Percentiles rank a stretch among this genome's conserved stretches.
Conservation (phyloP, 92 coral and sea anemone species). For the Plumapathes pennacea region DNA sequence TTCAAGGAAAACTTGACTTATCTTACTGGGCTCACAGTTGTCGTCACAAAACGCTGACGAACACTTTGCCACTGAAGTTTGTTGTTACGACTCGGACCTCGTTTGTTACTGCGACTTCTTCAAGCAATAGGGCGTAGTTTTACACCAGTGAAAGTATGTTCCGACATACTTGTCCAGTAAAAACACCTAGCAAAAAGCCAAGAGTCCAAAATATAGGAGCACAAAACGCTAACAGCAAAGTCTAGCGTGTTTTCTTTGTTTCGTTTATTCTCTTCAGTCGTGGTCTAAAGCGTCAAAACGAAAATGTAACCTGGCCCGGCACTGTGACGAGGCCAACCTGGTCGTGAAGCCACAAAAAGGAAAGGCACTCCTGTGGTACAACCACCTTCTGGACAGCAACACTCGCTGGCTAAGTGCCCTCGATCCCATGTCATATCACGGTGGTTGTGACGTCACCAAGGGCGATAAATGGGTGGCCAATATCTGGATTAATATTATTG, state of each 20-base stretch:
- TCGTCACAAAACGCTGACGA: too few species aligned
- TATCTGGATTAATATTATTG: conserved; percentile 80
- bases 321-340: conserved; percentile 77
- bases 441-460: conserved; percentile 77
- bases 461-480: conserved; percentile 96
- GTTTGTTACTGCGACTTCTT: too few species aligned
- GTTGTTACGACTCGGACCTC: too few species aligned
- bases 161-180: too few species aligned
- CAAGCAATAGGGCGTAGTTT: too few species aligned
- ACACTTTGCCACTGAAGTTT: too few species aligned
- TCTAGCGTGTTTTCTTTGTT: background rate
- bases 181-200: too few species aligned
- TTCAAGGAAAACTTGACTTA: too few species aligned
- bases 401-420: conserved; percentile 78
- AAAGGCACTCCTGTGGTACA: conserved; percentile 87
- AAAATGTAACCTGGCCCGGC: conserved; percentile 81
- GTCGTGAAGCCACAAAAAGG: conserved; percentile 77
- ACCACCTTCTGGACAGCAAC: conserved; percentile 65
- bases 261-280: conserved; percentile 32
- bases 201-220: too few species aligned
- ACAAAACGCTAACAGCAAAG: too few species aligned
- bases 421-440: conserved; percentile 81
- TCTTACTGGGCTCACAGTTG: too few species aligned
- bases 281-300: conserved; percentile 74
- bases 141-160: too few species aligned